phyloP scores from a whole-genome alignment of 2,113 vertebrate species.

The Tachuris rubrigastra region DNA sequence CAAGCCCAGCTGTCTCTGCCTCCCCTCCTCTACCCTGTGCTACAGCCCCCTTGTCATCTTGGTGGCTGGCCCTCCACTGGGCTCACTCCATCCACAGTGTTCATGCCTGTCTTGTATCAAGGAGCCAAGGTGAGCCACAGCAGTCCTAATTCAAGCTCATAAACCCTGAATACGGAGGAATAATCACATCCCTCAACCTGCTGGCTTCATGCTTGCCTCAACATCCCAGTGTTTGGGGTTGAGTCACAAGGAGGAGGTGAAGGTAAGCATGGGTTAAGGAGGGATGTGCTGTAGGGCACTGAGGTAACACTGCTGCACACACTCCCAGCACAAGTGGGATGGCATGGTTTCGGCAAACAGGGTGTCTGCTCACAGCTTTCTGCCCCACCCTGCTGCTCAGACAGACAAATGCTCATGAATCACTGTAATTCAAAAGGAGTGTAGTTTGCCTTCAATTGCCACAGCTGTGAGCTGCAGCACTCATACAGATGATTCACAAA shows the following conservation, averaged over 20 bases:
- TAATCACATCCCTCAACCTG: not conserved
- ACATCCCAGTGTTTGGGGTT: not conserved
- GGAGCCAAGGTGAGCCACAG: not conserved
- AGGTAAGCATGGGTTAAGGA: not conserved
- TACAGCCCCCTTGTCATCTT: not conserved
- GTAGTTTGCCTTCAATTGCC: not conserved
- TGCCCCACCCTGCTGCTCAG: conserved; percentile 3
- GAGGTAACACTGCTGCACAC: not conserved
- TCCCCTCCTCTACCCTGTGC: not conserved
- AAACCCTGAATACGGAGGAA: not conserved
- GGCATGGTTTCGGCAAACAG: not conserved
- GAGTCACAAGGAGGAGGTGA: not conserved
- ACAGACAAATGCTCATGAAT: conserved; percentile 9
- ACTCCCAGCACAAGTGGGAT: not conserved
- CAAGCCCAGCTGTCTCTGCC: not conserved
- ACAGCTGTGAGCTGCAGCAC: not conserved
- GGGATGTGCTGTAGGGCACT: not conserved
- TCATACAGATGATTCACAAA: conserved; percentile 11
- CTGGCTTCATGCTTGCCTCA: not conserved
- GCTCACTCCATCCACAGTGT: rapidly evolving
- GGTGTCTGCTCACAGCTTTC: conserved; percentile 9
- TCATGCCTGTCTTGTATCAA: not conserved
- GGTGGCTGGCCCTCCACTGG: not conserved
- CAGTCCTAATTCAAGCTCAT: not conserved
- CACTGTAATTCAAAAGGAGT: not conserved